phyloP scores from a whole-genome alignment of 2,113 vertebrate genomes.

The Cyprinodon brontotheroides region DNA sequence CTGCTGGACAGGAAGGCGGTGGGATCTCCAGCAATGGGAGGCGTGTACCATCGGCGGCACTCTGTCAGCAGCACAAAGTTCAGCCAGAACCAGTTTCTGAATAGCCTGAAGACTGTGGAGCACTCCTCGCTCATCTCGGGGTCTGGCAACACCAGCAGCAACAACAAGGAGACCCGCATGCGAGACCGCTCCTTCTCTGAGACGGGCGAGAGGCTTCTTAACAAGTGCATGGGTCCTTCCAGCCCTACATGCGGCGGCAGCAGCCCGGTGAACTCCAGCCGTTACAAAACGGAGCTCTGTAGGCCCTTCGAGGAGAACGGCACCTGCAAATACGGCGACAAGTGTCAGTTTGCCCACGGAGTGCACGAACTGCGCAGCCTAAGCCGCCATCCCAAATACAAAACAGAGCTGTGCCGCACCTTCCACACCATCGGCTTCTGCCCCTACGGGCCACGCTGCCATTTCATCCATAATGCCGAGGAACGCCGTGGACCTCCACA shows the following conservation, averaged over 20 bases:
- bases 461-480: slow-evolving; percentile 98
- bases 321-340: slow-evolving; percentile 97
- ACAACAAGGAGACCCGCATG: slow-evolving; percentile 92
- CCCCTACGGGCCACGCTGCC: slow-evolving; percentile 95
- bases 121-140: slow-evolving; percentile 81
- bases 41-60: slow-evolving; percentile 91
- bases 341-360: slow-evolving; percentile 98
- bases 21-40: slow-evolving; percentile 89
- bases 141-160: slow-evolving; percentile 75
- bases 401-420: slow-evolving; percentile 98
- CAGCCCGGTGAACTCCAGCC: slow-evolving; percentile 96
- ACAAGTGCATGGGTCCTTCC: slow-evolving; percentile 81
- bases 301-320: slow-evolving; percentile 98
- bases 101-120: slow-evolving; percentile 86
- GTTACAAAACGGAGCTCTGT: slow-evolving; percentile 98
- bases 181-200: slow-evolving; percentile 96
- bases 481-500: slow-evolving; percentile 91
- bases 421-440: slow-evolving; percentile 99
- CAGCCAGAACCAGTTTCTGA: slow-evolving; percentile 93
- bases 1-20: slow-evolving; percentile 99
- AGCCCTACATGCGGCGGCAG: slow-evolving; percentile 74
- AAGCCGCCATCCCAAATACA: slow-evolving; percentile 98
- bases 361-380: slow-evolving; percentile 97
- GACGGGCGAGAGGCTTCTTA: slow-evolving; percentile 91
- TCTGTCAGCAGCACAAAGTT: slow-evolving; percentile 93